A percentile compares a stretch with the other conserved stretches of the same genome.
Evolutionary conservation across 2,888 invertebrate species (phyloP).

Genomic region (Lissonota sp.): DNA sequence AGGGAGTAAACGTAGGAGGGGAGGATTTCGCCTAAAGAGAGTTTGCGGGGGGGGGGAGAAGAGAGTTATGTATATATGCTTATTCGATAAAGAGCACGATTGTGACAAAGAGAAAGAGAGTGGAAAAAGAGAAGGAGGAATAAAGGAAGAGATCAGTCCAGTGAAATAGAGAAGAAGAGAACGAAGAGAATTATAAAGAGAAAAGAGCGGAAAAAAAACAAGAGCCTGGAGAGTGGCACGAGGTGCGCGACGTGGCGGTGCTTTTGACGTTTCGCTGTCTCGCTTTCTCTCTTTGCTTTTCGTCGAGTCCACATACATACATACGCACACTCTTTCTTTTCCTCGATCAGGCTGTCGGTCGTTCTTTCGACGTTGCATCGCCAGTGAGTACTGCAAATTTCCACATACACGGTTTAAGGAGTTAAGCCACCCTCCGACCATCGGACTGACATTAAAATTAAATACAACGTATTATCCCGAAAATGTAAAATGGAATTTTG

Average conservation of each 20-base stretch:
- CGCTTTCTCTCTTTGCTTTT: conserved; percentile 68
- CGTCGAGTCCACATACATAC: conserved; percentile 66
- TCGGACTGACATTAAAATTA: too few species aligned
- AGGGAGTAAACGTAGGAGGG: conserved; percentile 32
- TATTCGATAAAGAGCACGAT: conserved; percentile 33
- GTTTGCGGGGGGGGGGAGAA: conserved; percentile 51
- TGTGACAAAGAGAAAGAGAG: conserved; percentile 30
- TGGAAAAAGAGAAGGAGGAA: conserved; percentile 50
- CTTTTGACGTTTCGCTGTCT: conserved; percentile 75
- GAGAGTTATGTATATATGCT: conserved; percentile 18
- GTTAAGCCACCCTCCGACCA: too few species aligned
- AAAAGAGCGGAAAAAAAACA: conserved; percentile 50
- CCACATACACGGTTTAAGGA: too few species aligned
- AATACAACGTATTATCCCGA: too few species aligned
- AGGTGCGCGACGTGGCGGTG: conserved; percentile 70
- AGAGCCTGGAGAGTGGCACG: conserved; percentile 72
- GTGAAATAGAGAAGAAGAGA: conserved; percentile 41
- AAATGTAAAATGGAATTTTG: too few species aligned
- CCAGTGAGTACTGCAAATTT: neutral
- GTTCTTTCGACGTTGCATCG: conserved; percentile 30
- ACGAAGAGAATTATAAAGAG: conserved; percentile 32
- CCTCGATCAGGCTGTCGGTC: conserved; percentile 18
- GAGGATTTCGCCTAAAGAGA: conserved; percentile 44
- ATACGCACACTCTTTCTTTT: conserved; percentile 44
- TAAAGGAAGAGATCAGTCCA: conserved; percentile 54